These are phyloP conservation scores for Glareola pratincola DNA, from an alignment of 2,113 vertebrate species.

Conservation along the genomic window DNA sequence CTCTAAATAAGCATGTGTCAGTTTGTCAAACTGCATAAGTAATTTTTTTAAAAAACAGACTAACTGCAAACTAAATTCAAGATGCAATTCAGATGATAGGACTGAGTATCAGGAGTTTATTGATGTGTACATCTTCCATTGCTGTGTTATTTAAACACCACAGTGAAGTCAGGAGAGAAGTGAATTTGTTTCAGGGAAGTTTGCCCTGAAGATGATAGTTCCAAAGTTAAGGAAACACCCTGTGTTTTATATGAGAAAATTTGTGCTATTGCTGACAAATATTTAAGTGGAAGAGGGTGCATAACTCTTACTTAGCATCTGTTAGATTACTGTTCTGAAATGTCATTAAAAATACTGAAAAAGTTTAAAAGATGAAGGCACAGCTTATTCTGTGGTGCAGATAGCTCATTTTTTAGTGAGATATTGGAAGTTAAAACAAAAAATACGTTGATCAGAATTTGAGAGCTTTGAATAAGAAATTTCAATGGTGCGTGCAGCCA, in stretches of 20 bases:
- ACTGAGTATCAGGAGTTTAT: neutral
- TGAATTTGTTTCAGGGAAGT: neutral
- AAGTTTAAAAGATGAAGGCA: neutral
- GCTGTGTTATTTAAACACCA: neutral
- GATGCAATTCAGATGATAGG: neutral
- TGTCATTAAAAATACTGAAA: neutral
- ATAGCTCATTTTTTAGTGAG: neutral
- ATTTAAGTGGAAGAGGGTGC: neutral
- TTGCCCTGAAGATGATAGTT: neutral
- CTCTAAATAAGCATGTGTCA: fast-evolving
- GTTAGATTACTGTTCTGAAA: neutral
- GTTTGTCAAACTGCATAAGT: neutral
- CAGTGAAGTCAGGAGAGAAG: neutral
- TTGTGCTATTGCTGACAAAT: neutral
- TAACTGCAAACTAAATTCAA: neutral
- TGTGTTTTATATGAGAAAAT: neutral
- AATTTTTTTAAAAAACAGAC: neutral
- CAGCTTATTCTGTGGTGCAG: neutral
- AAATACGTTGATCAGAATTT: neutral
- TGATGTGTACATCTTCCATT: neutral
- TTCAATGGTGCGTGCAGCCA: neutral
- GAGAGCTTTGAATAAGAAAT: neutral
- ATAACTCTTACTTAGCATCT: neutral
- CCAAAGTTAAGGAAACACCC: neutral
- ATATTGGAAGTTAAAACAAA: neutral